Evolutionary conservation across 2,113 vertebrate species (phyloP), one percentile per base, ranked within the genome.

Genomic region (Tachycineta bicolor): DNA sequence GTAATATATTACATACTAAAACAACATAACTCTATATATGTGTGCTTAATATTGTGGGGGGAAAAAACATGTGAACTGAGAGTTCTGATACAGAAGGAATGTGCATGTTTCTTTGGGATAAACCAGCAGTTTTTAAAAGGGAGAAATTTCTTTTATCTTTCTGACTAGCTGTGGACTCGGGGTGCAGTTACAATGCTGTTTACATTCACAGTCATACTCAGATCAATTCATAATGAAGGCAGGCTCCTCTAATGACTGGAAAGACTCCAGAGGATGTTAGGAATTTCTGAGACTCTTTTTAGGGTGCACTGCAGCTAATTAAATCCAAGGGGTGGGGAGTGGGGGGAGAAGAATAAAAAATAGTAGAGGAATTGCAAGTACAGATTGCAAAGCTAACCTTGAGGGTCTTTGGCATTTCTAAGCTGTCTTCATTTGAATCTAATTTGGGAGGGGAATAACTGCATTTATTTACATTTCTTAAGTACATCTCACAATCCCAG

Each of bases 231-330:
- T 70, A 63, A 60, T 43, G 34, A 71, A 90, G 93, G 81, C 79
- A 59, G 75, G 70, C 64, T 89, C 87, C 75, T 91, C 73, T 94
- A 94, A 96, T 74, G 81, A 93, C 91, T 96, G 87, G 79, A 82
- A 95, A 87, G 76, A 75, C 77, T 93, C 90, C 78, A 79, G 53
- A 76, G 31, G 91, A 93, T 59, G 52, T 26, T 44, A 96, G 82
- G 94, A 95, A 94, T 93, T 90, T 89, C 75, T 93, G 56, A 83
- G 84, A 76, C 64, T 79, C 80, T 52, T 94, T 83, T 88, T 84
- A 91, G 78, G n/a, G 90, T 91, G 41, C 65, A 62, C 47, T 67
- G 9, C 15, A 86, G 91, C 94, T 97, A 93, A 97, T 97, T 97
- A 97, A 97, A 96, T 94, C 67, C 37, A 64, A 78, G 41, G 63